Conservation (phyloP, 1,140 invertebrate genomes). For the Leguminivora glycinivorella region DNA sequence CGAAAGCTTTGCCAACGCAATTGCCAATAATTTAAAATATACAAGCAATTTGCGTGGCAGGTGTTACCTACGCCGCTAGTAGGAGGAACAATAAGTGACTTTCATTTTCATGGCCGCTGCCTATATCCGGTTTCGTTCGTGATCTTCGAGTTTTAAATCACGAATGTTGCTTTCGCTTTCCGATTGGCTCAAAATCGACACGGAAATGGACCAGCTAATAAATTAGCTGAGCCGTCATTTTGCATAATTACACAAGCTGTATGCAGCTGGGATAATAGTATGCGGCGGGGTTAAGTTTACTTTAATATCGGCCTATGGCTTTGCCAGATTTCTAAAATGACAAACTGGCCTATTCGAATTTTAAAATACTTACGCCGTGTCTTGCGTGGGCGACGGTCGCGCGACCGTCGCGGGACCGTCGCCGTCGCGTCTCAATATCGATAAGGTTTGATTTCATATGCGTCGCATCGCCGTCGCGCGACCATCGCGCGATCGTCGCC, state of each 20-base stretch:
- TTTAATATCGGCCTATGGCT: conserved; percentile 27
- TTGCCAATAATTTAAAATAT: conserved; percentile 34
- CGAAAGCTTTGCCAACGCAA: conserved; percentile 52
- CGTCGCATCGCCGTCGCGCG: too few relatives aligned
- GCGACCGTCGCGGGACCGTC: too few relatives aligned
- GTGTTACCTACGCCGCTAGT: conserved; percentile 41
- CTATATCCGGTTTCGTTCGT: conserved; percentile 14
- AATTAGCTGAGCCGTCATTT: conserved; percentile 54
- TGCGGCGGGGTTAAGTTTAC: conserved; percentile 44
- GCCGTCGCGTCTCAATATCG: too few relatives aligned
- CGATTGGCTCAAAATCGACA: conserved; percentile 31
- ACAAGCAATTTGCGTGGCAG: conserved; percentile 44
- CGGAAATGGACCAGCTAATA: conserved; percentile 45
- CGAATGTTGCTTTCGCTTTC: conserved; percentile 43
- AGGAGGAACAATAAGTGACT: conserved; percentile 42
- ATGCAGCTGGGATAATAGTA: conserved; percentile 61
- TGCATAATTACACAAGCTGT: conserved; percentile 60
- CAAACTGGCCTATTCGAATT: too few relatives aligned
- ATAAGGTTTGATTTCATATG: too few relatives aligned
- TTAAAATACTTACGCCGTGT: too few relatives aligned
- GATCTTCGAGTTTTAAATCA: conserved; percentile 28
- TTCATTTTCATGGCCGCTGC: conserved; percentile 47
- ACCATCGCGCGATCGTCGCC: too few relatives aligned
- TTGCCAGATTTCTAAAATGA: not conserved
- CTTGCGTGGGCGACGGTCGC: too few relatives aligned